Evolutionary conservation across 2,113 vertebrate genomes (phyloP).

Genomic region (Naja naja): DNA sequence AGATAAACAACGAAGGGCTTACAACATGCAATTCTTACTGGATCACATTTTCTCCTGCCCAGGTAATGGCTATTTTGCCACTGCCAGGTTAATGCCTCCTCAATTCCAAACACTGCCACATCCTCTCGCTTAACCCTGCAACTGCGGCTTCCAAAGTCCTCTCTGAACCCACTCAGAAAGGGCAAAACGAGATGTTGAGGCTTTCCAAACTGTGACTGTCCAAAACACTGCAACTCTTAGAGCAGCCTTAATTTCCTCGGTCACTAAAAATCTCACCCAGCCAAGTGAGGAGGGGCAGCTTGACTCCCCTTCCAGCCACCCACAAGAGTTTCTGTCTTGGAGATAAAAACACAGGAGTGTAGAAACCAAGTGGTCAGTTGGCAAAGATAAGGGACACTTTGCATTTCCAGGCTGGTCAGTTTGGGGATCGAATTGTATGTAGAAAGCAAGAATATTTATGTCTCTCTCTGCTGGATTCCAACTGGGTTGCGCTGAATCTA

Average conservation of each 20-base stretch:
- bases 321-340: background rate
- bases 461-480: background rate
- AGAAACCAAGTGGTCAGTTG: background rate
- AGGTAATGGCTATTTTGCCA: background rate
- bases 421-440: no score
- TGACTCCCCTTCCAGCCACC: background rate
- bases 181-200: no score
- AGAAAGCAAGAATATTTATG: background rate
- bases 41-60: background rate
- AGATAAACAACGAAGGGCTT: no score
- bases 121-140: no score
- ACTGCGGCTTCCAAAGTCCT: no score
- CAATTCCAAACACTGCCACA: background rate
- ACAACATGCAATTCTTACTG: background rate
- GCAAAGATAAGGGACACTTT: background rate
- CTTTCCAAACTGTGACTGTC: background rate
- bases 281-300: background rate
- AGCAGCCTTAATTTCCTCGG: background rate
- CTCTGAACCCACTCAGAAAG: background rate
- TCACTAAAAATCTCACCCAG: background rate
- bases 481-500: no score
- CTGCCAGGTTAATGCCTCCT: background rate
- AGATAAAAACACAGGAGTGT: background rate
- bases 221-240: background rate
- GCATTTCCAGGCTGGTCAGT: background rate